These are phyloP conservation scores for Apoderus coryli DNA, from an alignment of 2,888 invertebrate species.

Conservation along the genomic window DNA sequence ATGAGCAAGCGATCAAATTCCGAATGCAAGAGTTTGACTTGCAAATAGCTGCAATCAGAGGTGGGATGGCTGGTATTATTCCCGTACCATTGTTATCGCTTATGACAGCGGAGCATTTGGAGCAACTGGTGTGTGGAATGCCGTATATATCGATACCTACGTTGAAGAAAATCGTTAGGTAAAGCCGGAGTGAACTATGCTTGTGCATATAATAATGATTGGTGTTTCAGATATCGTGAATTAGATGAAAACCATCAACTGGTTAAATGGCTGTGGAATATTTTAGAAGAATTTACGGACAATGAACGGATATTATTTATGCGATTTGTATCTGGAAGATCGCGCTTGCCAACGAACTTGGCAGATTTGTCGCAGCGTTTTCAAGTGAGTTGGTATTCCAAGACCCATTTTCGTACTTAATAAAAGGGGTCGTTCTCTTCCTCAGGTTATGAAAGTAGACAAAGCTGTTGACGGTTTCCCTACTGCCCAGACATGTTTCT, in stretches of 20 bases:
- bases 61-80: constrained; percentile 49
- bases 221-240: constrained; percentile 40
- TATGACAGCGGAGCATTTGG: constrained; percentile 42
- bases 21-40: constrained; percentile 46
- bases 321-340: constrained; percentile 50
- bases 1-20: constrained; percentile 42
- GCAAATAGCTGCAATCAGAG: constrained; percentile 43
- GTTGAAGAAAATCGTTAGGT: constrained; percentile 47
- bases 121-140: constrained; percentile 48
- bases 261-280: constrained; percentile 49
- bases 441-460: constrained; percentile 41
- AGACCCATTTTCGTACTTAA: no score
- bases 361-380: constrained; percentile 50
- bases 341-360: constrained; percentile 46
- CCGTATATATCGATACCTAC: constrained; percentile 43
- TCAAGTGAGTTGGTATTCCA: constrained; percentile 35
- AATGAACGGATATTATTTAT: constrained; percentile 48
- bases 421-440: no score
- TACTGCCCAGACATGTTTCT: constrained; percentile 48
- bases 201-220: constrained; percentile 1
- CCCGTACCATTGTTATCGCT: constrained; percentile 47
- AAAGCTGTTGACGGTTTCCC: constrained; percentile 43
- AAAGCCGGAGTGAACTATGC: constrained; percentile 11
- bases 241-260: constrained; percentile 44
- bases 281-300: constrained; percentile 45